phyloP scores from a whole-genome alignment of 2,888 invertebrate genomes.

The Habroteleia sp. region DNA sequence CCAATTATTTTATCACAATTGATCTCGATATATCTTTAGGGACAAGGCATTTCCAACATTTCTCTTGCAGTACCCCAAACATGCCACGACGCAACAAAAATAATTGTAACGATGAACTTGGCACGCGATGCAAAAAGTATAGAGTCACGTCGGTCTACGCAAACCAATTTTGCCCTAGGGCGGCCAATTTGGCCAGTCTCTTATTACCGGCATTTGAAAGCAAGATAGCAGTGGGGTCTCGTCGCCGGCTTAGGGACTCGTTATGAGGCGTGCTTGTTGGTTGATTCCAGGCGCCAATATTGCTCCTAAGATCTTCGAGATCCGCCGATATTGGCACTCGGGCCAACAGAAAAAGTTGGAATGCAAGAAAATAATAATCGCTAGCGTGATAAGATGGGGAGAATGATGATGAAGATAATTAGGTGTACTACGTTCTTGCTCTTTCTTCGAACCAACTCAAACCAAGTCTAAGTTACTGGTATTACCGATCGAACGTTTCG shows the following conservation, averaged over 20 bases:
- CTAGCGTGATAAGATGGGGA: constrained; percentile 28
- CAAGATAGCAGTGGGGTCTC: constrained; percentile 15
- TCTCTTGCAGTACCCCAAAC: neutral
- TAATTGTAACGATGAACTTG: constrained; percentile 8
- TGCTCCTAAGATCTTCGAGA: constrained; percentile 51
- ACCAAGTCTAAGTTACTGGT: too few relatives aligned
- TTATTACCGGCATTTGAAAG: constrained; percentile 51
- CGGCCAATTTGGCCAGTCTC: constrained; percentile 44
- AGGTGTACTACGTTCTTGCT: too few relatives aligned
- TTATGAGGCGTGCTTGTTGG: constrained; percentile 40
- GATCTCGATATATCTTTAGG: too few relatives aligned
- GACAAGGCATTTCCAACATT: neutral
- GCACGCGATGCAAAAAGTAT: constrained; percentile 18
- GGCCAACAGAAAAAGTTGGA: constrained; percentile 25
- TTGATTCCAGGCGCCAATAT: constrained; percentile 42
- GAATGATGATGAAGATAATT: constrained; percentile 40
- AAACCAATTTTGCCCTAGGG: constrained; percentile 17
- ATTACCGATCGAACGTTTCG: constrained; percentile 30
- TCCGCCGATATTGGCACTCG: constrained; percentile 48
- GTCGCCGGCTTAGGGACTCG: constrained; percentile 47
- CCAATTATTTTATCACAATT: neutral
- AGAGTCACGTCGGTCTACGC: constrained; percentile 9
- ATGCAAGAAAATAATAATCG: constrained; percentile 45
- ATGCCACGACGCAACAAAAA: neutral
- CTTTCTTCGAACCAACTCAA: too few relatives aligned